Evolutionary conservation across 2,888 invertebrate species (phyloP), one percentile per base, ranked within the genome.

Genomic region (Zaprionus obscuricornis): DNA sequence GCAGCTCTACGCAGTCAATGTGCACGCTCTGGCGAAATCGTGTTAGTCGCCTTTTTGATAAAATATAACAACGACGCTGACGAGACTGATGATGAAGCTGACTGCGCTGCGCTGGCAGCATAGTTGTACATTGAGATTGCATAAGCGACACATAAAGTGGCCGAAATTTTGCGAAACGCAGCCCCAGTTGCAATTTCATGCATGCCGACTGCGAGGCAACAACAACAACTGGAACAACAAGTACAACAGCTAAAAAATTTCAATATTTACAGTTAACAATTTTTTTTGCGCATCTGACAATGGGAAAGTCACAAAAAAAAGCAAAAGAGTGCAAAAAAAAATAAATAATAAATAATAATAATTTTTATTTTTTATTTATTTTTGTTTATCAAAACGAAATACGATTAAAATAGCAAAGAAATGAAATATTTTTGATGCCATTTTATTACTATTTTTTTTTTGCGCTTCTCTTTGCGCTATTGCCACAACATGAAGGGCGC

Each of bases 91-190:
- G n/a, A n/a, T n/a, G n/a, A n/a, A n/a, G n/a, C n/a, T n/a, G n/a
- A n/a, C n/a, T n/a, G n/a, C 26, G 13, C 39, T 37, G 8, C 22
- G 51, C 59, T 17, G 62, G 14, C 60, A 45, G 27, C 24, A 22
- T 18, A 31, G 54, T 22, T 13, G 29, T 7, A 1, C 62, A 36
- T n/a, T 39, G 27, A 22, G 37, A 47, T 76, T 78, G 77, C 78
- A 77, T 84, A 78, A 78, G 66, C 67, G 70, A 37, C 55, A 46
- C 58, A 58, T 70, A 67, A 78, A 78, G 71, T 85, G 78, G 71
- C 64, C 78, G 71, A 85, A 82, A 77, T 81, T 57, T 78, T 78
- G 78, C 78, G 85, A 78, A 78, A 78, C 78, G 85, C 85, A 84
- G 74, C 68, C 57, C 70, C 58, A 75, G 77, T 77, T 85, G 79